Base-by-base conservation (phyloP, 2,888 invertebrate species). In the Stenotaenia linearis region DNA sequence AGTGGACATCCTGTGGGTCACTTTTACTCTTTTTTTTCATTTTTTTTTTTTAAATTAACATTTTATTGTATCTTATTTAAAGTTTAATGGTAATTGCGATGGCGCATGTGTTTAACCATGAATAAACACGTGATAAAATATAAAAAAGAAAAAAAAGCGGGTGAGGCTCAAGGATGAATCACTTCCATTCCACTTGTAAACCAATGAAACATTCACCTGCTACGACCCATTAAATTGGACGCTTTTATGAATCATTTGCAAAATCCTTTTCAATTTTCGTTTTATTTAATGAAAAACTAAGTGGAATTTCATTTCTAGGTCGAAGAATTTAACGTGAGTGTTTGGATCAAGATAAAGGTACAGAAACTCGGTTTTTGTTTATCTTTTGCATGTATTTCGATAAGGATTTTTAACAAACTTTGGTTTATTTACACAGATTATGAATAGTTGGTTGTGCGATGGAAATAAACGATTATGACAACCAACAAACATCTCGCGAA, bases 121-220 rank as follows among this genome's bases (percentile, higher is more conserved):
- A 50, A 50, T 1, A 15, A 50, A 50, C 50, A 56, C 56, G 56
- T 56, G 56, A 56, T 56, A 56, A 56, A n/a, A 56, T 18, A 56
- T 12, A 37, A 5, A 37, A 40, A 12, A 40, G 1, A 15, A 40
- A 40, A 40, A 56, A 56, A 56, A 56, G 1, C 56, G 56, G 56
- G 56, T 23, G 56, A 56, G 56, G 56, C 56, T 56, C 56, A 56
- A 56, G 56, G 56, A 56, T 56, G 56, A 56, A 23, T 56, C 56
- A 56, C 23, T 56, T 56, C 56, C 56, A 56, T n/a, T n/a, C n/a
- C n/a, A n/a, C 7, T 56, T 56, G 56, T 21, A 56, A 56, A 56
- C 56, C 56, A 56, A 56, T 56, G 56, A 56, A 23, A 56, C 56
- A 56, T 56, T 56, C 56, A 56, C 56, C 56, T 56, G 56, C 56